Conservation (phyloP, 2,797 vertebrate genomes). For the Molothrus ater region DNA sequence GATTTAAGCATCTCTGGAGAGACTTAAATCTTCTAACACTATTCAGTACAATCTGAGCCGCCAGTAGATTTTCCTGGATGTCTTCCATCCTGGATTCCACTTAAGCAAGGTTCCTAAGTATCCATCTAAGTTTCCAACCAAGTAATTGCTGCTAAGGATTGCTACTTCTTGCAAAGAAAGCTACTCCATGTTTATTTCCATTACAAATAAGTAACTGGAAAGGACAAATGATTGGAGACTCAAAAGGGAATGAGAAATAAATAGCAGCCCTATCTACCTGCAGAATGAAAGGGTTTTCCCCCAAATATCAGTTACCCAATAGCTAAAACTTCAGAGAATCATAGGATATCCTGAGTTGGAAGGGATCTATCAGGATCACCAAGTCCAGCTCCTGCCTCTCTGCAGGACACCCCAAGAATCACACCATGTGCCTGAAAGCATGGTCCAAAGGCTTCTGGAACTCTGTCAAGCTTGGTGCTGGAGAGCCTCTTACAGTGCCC, state of each 20-base stretch:
- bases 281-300: background rate
- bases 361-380: background rate
- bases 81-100: constrained; percentile 66
- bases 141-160: constrained; percentile 59
- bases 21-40: constrained; percentile 69
- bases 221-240: background rate
- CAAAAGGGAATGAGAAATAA: background rate
- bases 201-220: constrained; percentile 47
- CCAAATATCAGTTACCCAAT: background rate
- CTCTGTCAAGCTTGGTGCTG: background rate
- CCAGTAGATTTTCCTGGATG: constrained; percentile 73
- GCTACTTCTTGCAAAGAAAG: constrained; percentile 42
- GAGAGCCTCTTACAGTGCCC: background rate
- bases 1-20: constrained; percentile 69
- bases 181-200: constrained; percentile 56
- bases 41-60: constrained; percentile 38
- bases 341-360: background rate
- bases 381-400: background rate
- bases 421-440: background rate
- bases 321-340: background rate
- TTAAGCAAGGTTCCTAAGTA: constrained; percentile 65
- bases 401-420: background rate
- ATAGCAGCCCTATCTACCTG: background rate
- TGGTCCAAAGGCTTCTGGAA: background rate
- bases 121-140: constrained; percentile 68